Conservation (phyloP, 2,888 invertebrate species). For the Hirudinaria manillensis region DNA sequence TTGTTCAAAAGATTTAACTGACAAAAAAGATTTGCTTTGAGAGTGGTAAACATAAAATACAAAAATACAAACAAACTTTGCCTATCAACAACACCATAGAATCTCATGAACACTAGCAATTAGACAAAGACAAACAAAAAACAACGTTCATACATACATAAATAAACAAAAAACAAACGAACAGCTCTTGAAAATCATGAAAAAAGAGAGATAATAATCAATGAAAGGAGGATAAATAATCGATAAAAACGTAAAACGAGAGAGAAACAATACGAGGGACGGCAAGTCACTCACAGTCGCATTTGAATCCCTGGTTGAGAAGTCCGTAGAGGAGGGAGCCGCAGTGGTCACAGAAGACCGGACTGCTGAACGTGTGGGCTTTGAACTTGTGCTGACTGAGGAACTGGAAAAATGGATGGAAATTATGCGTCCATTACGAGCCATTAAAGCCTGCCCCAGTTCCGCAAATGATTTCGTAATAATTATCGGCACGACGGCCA, state of each 20-base stretch:
- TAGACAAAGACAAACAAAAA: background rate
- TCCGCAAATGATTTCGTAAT: background rate
- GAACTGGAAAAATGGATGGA: conserved; percentile 35
- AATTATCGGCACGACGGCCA: conserved; percentile 75
- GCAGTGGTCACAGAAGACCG: conserved; percentile 99
- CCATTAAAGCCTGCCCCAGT: background rate
- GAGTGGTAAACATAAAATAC: no score
- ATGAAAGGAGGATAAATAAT: no score
- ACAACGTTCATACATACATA: conserved; percentile 2
- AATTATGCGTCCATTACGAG: conserved; percentile 1
- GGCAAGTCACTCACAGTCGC: conserved; percentile 55
- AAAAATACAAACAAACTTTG: no score
- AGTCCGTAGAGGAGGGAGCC: conserved; percentile 97
- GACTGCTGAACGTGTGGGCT: conserved; percentile 88
- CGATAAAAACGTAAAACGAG: background rate
- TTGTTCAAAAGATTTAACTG: no score
- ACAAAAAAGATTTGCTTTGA: no score
- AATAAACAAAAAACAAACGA: background rate
- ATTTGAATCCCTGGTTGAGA: conserved; percentile 95
- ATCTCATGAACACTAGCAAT: background rate
- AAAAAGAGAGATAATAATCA: background rate
- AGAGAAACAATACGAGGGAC: background rate
- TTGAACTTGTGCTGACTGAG: conserved; percentile 74
- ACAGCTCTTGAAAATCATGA: background rate
- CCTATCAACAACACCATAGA: no score